Percentiles rank a stretch among this genome's conserved stretches.
Conservation (phyloP, 2,797 vertebrate genomes). For the Silurus aristotelis region DNA sequence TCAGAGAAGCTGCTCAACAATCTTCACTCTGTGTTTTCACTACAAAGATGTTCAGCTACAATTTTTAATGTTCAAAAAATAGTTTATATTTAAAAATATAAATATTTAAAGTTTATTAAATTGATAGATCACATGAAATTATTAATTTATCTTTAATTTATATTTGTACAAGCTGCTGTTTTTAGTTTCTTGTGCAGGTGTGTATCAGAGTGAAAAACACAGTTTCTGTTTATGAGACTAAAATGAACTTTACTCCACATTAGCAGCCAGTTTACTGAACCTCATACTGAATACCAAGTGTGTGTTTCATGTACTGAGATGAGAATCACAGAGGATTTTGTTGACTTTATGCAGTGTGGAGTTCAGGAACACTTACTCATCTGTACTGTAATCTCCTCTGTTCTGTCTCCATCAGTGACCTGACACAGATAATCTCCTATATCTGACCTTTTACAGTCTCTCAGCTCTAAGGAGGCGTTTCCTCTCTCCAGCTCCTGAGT, state of each 20-base stretch:
- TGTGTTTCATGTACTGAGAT: neutral
- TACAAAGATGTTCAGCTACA: no score
- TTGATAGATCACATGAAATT: no score
- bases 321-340: neutral
- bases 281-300: constrained; percentile 6
- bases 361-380: constrained; percentile 20
- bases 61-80: no score
- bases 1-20: no score
- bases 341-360: neutral
- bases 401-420: neutral
- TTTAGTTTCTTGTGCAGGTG: neutral
- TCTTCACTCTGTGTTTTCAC: no score
- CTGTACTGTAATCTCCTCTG: constrained; percentile 6
- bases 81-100: no score
- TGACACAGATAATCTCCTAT: constrained; percentile 9
- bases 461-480: constrained; percentile 36
- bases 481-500: constrained; percentile 15
- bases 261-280: neutral
- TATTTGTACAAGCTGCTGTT: no score
- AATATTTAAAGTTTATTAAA: no score
- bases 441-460: neutral
- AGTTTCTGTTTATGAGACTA: neutral
- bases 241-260: neutral
- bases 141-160: no score
- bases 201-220: neutral